Conservation (phyloP, 2,113 vertebrate species). For the Gobiocypris rarus region DNA sequence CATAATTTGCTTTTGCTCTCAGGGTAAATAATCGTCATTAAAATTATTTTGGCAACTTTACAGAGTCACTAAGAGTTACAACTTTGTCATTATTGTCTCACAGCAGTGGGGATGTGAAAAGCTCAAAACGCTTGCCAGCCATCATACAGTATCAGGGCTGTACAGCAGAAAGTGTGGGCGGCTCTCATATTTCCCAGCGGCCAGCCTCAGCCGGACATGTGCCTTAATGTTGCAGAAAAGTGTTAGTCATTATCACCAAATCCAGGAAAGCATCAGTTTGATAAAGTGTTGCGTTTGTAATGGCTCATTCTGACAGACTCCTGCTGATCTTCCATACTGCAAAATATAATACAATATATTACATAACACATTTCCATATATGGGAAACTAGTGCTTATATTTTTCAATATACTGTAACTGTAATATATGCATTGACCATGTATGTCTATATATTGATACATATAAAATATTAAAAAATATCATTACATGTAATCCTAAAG, state of each 20-base stretch:
- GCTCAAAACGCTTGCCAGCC: not conserved
- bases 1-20: conserved; percentile 15
- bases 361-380: too few species aligned
- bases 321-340: not conserved
- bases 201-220: not conserved
- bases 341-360: too few species aligned
- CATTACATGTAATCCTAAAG: too few species aligned
- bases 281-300: conserved; percentile 23
- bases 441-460: too few species aligned
- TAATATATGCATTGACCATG: too few species aligned
- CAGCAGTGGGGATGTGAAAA: conserved; percentile 7
- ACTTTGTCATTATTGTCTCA: conserved; percentile 20
- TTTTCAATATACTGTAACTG: too few species aligned
- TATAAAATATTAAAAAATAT: too few species aligned
- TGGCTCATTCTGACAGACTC: conserved; percentile 8
- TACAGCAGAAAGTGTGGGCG: conserved; percentile 6
- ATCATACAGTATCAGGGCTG: not conserved
- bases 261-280: conserved; percentile 17
- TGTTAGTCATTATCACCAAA: conserved; percentile 7
- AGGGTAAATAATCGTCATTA: not conserved
- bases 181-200: not conserved
- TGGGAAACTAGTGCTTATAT: too few species aligned
- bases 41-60: conserved; percentile 11
- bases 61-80: conserved; percentile 24
- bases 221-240: conserved; percentile 12